These are phyloP conservation scores for Todus mexicanus DNA, from an alignment of 2,797 vertebrate genomes.

Conservation along the genomic window DNA sequence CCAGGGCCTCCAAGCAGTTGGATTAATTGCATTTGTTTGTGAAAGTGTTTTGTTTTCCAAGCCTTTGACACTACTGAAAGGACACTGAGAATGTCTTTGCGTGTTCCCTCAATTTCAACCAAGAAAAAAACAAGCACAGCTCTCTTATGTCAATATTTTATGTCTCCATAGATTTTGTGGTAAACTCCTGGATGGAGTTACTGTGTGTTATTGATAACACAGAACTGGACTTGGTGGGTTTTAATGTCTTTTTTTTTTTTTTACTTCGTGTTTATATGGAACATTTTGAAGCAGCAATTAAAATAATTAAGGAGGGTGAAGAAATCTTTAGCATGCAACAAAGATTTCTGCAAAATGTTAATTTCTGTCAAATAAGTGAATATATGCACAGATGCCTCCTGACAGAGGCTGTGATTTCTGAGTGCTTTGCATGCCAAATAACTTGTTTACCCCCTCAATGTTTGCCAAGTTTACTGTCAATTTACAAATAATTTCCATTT, in stretches of 20 bases:
- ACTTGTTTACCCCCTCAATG: conserved; percentile 83
- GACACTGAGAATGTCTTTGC: not conserved
- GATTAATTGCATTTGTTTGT: not conserved
- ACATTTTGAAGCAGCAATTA: conserved; percentile 82
- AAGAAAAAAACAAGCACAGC: not conserved
- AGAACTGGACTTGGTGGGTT: conserved; percentile 69
- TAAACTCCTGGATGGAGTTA: conserved; percentile 13
- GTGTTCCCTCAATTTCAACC: not conserved
- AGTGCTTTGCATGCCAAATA: conserved; percentile 81
- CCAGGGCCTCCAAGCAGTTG: not conserved
- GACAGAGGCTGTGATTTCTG: conserved; percentile 80
- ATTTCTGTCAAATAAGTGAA: conserved; percentile 88
- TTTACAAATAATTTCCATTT: conserved; percentile 93
- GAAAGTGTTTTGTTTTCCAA: not conserved
- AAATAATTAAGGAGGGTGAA: conserved; percentile 87
- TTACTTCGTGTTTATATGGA: conserved; percentile 72
- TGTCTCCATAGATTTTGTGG: not conserved
- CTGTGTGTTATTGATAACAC: conserved; percentile 47
- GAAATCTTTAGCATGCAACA: conserved; percentile 84
- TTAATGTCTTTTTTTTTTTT: conserved; percentile 70
- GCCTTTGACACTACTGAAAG: not conserved
- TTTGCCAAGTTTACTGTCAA: conserved; percentile 90
- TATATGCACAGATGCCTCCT: conserved; percentile 88
- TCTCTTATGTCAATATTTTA: conserved; percentile 35
- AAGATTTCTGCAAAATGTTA: conserved; percentile 88